These are phyloP conservation scores for Cephus runcator DNA, from an alignment of 2,888 invertebrate genomes.

Conservation along the genomic window DNA sequence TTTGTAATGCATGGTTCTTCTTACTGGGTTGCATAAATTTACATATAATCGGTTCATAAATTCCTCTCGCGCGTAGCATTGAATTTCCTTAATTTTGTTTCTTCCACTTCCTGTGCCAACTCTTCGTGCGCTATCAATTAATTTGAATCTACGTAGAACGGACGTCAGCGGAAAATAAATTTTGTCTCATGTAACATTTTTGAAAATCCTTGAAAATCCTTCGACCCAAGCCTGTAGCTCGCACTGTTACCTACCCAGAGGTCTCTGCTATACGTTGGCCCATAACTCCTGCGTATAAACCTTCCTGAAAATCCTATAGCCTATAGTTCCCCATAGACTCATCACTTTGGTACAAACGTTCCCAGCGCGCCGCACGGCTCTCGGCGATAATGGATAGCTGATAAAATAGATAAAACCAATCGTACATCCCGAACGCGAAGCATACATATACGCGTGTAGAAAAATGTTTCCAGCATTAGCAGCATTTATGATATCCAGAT, in stretches of 20 bases:
- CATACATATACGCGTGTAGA: not conserved
- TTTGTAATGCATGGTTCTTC: too few relatives aligned
- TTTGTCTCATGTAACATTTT: not conserved
- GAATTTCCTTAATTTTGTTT: slow-evolving; percentile 2
- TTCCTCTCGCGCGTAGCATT: not conserved
- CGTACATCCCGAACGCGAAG: not conserved
- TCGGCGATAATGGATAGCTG: slow-evolving; percentile 35
- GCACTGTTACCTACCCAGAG: not conserved
- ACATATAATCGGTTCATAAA: slow-evolving; percentile 28
- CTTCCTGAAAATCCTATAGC: not conserved
- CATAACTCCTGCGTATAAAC: not conserved
- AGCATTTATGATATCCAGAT: not conserved
- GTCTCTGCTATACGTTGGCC: not conserved
- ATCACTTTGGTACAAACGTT: slow-evolving; percentile 45
- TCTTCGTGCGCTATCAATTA: not conserved
- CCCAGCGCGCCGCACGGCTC: slow-evolving; percentile 16
- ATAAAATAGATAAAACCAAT: slow-evolving; percentile 31
- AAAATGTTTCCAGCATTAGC: not conserved
- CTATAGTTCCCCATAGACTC: slow-evolving; percentile 29
- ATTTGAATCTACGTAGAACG: not conserved
- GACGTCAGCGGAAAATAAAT: too few relatives aligned
- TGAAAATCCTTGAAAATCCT: not conserved
- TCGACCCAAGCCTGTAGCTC: not conserved
- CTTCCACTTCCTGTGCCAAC: slow-evolving; percentile 3
- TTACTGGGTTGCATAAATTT: slow-evolving; percentile 41